A percentile compares a stretch with the other conserved stretches of the same genome.
These are phyloP conservation scores for Erithacus rubecula DNA, from an alignment of 2,797 vertebrate species.

Conservation along the genomic window DNA sequence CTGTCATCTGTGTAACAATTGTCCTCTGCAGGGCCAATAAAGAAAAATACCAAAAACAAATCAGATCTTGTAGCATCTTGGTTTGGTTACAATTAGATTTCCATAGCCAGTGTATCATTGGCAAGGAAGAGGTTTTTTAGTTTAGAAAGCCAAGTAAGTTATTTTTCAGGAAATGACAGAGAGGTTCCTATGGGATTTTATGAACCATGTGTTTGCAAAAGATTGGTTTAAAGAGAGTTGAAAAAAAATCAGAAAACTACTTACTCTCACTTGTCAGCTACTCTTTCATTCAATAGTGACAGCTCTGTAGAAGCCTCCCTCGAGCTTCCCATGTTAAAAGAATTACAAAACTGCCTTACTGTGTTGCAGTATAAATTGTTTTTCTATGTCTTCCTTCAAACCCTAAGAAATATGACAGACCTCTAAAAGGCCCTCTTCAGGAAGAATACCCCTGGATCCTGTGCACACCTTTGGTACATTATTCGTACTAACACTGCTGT, in stretches of 20 bases:
- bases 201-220: constrained; percentile 50
- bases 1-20: not conserved
- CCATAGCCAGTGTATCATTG: not conserved
- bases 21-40: not conserved
- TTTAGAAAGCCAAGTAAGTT: constrained; percentile 44
- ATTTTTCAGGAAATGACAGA: constrained; percentile 62
- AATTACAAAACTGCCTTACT: not conserved
- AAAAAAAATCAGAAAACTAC: constrained; percentile 56
- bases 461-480: accelerated
- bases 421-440: not conserved
- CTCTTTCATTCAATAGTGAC: constrained; percentile 50
- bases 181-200: constrained; percentile 42
- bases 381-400: not conserved
- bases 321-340: not conserved
- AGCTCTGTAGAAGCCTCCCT: not conserved
- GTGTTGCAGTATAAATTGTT: not conserved
- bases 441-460: not conserved
- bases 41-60: not conserved
- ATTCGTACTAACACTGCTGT: not conserved
- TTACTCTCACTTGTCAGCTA: constrained; percentile 33
- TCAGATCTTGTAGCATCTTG: not conserved
- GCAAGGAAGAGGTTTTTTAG: constrained; percentile 8
- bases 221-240: constrained; percentile 55
- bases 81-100: constrained; percentile 46
- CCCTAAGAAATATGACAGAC: not conserved